Percentiles rank a stretch among this genome's conserved stretches.
Evolutionary conservation across 2,113 vertebrate genomes (phyloP).

Genomic region (Chelonoidis abingdonii): DNA sequence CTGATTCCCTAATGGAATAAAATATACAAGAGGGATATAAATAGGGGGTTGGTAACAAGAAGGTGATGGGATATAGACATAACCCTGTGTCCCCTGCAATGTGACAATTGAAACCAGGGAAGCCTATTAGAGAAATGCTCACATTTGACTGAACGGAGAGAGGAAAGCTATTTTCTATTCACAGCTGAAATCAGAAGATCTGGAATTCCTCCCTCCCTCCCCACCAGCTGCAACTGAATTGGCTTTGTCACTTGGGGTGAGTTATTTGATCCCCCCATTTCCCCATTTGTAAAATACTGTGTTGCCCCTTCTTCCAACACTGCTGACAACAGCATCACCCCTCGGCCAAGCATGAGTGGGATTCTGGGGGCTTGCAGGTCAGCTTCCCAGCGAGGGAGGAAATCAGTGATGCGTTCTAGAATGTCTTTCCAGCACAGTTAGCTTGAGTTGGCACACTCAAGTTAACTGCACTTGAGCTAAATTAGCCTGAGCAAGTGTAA

Average conservation of each 20-base stretch:
- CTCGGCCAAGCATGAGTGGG: neutral
- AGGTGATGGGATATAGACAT: neutral
- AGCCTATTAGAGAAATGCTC: neutral
- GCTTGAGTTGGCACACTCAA: neutral
- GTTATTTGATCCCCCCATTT: neutral
- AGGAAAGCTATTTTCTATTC: neutral
- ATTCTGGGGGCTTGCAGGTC: neutral
- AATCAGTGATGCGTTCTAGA: neutral
- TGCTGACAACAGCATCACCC: neutral
- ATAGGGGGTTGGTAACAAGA: neutral
- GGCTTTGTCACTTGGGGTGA: rapidly evolving
- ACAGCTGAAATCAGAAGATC: neutral
- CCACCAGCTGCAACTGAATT: neutral
- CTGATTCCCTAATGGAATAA: slow-evolving; percentile 67
- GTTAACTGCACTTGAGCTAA: neutral
- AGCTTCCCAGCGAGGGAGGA: neutral
- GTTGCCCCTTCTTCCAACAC: neutral
- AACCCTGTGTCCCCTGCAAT: neutral
- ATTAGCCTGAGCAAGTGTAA: neutral
- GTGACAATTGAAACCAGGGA: neutral
- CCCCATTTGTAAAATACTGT: rapidly evolving
- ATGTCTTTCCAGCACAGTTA: neutral
- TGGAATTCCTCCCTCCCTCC: neutral
- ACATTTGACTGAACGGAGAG: neutral
- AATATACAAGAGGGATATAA: slow-evolving; percentile 2